A percentile compares a stretch with the other conserved stretches of the same genome.
Evolutionary conservation across 2,888 invertebrate genomes (phyloP).

Genomic region (Drosophila kuntzei): DNA sequence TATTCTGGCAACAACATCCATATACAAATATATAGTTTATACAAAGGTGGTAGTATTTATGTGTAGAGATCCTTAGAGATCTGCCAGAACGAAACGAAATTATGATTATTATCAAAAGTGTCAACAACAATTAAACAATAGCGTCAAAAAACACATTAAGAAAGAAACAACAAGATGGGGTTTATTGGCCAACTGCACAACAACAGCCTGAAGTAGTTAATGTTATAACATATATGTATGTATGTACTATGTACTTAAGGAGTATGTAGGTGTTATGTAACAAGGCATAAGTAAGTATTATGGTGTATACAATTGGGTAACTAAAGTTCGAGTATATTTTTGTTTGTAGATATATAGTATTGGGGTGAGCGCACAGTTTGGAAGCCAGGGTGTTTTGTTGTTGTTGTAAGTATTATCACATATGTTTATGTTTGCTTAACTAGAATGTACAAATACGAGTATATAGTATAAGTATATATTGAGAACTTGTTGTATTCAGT

Average conservation of each 20-base stretch:
- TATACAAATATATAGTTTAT: slow-evolving; percentile 49
- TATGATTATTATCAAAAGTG: slow-evolving; percentile 49
- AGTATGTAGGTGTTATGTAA: slow-evolving; percentile 45
- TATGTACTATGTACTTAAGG: no score
- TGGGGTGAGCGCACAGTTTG: slow-evolving; percentile 68
- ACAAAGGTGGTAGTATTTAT: slow-evolving; percentile 36
- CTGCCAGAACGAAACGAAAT: slow-evolving; percentile 61
- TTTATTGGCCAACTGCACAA: slow-evolving; percentile 56
- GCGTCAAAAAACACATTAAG: slow-evolving; percentile 61
- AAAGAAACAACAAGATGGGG: slow-evolving; percentile 65
- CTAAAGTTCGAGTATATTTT: slow-evolving; percentile 18
- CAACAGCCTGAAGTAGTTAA: slow-evolving; percentile 58
- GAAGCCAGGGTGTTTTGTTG: slow-evolving; percentile 64
- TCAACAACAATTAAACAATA: slow-evolving; percentile 71
- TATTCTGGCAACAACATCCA: slow-evolving; percentile 62
- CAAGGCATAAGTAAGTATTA: slow-evolving; percentile 40
- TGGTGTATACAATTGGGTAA: slow-evolving; percentile 37
- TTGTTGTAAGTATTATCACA: slow-evolving; percentile 13
- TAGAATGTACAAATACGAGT: slow-evolving; percentile 29
- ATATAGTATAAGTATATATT: slow-evolving; percentile 29
- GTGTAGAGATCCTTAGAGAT: slow-evolving; percentile 29
- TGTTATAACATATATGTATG: slow-evolving; percentile 42
- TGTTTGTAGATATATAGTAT: slow-evolving; percentile 27
- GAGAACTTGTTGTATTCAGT: slow-evolving; percentile 49
- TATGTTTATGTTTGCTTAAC: slow-evolving; percentile 24